Evolutionary conservation across 1,140 invertebrate species (phyloP).

Genomic region (Steinernema khuongi): DNA sequence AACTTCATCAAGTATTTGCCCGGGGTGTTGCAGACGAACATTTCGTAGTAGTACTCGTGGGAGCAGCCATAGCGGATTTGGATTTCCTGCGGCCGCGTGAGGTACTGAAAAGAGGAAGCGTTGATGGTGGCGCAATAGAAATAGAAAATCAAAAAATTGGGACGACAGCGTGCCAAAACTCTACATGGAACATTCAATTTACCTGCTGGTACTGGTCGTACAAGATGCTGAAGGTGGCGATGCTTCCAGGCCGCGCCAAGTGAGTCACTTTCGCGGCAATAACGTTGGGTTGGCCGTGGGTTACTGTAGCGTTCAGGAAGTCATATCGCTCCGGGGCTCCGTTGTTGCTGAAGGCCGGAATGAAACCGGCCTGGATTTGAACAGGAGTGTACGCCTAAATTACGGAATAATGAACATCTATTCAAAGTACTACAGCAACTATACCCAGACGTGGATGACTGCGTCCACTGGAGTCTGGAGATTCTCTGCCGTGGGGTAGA

Average conservation of each 20-base stretch:
- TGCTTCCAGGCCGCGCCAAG: neutral
- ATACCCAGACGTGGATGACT: neutral
- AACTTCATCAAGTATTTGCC: constrained; percentile 21
- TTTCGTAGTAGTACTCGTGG: constrained; percentile 36
- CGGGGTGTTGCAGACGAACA: constrained; percentile 26
- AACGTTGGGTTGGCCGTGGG: neutral
- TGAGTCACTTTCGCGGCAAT: neutral
- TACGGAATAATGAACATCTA: no score
- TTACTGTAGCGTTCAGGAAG: neutral
- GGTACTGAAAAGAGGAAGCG: neutral
- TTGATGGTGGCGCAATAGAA: neutral
- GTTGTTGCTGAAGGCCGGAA: neutral
- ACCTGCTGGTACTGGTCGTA: no score
- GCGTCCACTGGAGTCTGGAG: neutral
- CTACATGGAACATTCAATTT: no score
- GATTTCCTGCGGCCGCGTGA: constrained; percentile 16
- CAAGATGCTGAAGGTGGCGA: no score
- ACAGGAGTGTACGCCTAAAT: neutral
- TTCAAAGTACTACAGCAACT: no score
- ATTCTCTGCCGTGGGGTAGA: neutral
- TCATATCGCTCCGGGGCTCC: neutral
- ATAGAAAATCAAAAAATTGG: neutral
- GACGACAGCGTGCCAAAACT: no score
- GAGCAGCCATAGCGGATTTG: constrained; percentile 26
- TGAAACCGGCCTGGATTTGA: neutral